Conservation (phyloP, 2,888 invertebrate species). For the Adineta ricciae region DNA sequence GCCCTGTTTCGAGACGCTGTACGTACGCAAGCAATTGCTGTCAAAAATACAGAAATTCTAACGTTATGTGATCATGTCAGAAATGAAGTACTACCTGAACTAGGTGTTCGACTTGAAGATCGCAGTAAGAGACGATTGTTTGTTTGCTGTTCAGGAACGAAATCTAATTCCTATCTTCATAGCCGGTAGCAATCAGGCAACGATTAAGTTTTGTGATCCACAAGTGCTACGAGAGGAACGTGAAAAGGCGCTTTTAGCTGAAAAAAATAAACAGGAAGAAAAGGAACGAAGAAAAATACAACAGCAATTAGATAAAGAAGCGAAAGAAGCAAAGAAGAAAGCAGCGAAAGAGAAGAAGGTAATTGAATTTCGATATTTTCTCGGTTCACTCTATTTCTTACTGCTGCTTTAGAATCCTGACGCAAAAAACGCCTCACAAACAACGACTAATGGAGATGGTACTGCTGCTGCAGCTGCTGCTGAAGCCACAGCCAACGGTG, state of each 20-base stretch:
- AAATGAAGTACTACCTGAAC: constrained; percentile 72
- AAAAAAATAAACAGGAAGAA: constrained; percentile 22
- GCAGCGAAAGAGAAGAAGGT: constrained; percentile 3
- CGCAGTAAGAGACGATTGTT: constrained; percentile 55
- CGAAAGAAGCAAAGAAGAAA: constrained; percentile 10
- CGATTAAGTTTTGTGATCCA: constrained; percentile 29
- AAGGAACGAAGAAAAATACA: constrained; percentile 1
- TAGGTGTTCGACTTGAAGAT: constrained; percentile 89
- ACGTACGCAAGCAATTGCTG: constrained; percentile 59
- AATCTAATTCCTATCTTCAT: no score
- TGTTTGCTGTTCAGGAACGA: not conserved
- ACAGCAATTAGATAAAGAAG: constrained; percentile 11
- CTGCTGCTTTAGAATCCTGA: not conserved
- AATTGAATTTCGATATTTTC: not conserved
- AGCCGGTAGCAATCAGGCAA: not conserved
- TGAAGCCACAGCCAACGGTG: not conserved
- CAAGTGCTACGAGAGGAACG: constrained; percentile 26
- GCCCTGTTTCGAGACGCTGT: constrained; percentile 74
- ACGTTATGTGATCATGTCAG: constrained; percentile 75
- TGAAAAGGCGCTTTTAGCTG: constrained; percentile 26
- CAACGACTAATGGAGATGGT: no score
- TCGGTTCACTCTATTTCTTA: no score
- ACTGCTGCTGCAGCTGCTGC: not conserved
- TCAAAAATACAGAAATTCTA: constrained; percentile 57
- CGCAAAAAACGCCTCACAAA: not conserved